A percentile compares a stretch with the other conserved stretches of the same genome.
phyloP scores from a whole-genome alignment of 2,113 vertebrate genomes.

The Addax nasomaculatus region DNA sequence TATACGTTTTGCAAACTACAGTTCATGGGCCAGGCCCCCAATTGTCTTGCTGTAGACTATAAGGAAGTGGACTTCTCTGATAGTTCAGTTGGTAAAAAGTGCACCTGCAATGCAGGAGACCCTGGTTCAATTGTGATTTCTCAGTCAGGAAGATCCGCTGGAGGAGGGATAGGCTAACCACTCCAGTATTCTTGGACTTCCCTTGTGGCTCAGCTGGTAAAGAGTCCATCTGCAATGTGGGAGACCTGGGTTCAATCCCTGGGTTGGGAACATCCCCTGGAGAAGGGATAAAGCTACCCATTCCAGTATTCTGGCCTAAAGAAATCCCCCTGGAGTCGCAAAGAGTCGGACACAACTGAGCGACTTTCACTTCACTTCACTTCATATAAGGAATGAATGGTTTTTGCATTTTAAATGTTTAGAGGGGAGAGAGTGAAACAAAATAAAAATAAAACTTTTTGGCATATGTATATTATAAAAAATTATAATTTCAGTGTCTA shows the following conservation, averaged over 20 bases:
- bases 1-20: background rate
- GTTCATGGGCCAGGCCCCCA: background rate
- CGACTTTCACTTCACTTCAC: background rate
- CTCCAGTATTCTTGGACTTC: background rate
- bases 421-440: background rate
- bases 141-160: fast-evolving
- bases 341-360: background rate
- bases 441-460: background rate
- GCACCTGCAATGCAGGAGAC: background rate
- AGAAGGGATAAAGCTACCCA: background rate
- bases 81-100: background rate
- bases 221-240: background rate
- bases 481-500: background rate
- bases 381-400: background rate
- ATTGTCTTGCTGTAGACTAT: background rate
- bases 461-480: background rate
- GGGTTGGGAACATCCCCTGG: background rate
- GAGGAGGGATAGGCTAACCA: background rate
- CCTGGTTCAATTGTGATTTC: background rate
- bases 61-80: background rate
- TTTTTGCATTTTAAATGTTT: background rate
- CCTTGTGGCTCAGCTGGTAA: background rate
- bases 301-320: background rate
- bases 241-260: background rate
- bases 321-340: background rate